Conservation (phyloP, 2,797 vertebrate species). For the Alfaro cultratus region DNA sequence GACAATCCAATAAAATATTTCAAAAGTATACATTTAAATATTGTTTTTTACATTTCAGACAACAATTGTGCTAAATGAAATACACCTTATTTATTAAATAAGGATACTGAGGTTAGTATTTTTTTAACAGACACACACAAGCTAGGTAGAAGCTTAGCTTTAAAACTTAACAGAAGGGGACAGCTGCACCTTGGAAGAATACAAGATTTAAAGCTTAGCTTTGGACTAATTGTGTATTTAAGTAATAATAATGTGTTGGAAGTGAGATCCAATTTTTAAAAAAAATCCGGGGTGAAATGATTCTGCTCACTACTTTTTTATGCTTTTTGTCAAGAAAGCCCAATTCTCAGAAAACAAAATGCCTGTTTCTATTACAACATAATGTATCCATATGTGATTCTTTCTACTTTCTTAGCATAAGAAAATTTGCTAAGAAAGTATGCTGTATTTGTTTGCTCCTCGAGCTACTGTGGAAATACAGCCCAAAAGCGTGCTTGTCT, state of each 20-base stretch:
- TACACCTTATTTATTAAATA: neutral
- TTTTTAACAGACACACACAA: neutral
- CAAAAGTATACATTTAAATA: conserved; percentile 13
- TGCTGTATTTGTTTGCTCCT: no score
- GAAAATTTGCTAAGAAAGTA: no score
- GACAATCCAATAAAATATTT: neutral
- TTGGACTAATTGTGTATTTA: neutral
- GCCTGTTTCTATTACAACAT: neutral
- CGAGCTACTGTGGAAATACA: no score
- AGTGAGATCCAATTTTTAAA: neutral
- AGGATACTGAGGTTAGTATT: neutral
- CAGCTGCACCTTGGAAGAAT: neutral
- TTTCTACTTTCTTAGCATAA: neutral
- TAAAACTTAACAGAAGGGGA: neutral
- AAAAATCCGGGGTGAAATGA: neutral
- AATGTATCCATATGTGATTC: neutral
- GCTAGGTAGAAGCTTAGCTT: neutral
- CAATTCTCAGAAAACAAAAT: neutral
- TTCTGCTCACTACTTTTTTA: neutral
- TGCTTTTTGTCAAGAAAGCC: neutral
- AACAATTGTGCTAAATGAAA: conserved; percentile 7
- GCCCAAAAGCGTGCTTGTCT: neutral
- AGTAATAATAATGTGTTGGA: neutral
- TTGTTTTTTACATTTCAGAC: neutral
- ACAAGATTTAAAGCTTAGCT: neutral